Conservation (phyloP, 2,113 vertebrate genomes). For the Gavia stellata region DNA sequence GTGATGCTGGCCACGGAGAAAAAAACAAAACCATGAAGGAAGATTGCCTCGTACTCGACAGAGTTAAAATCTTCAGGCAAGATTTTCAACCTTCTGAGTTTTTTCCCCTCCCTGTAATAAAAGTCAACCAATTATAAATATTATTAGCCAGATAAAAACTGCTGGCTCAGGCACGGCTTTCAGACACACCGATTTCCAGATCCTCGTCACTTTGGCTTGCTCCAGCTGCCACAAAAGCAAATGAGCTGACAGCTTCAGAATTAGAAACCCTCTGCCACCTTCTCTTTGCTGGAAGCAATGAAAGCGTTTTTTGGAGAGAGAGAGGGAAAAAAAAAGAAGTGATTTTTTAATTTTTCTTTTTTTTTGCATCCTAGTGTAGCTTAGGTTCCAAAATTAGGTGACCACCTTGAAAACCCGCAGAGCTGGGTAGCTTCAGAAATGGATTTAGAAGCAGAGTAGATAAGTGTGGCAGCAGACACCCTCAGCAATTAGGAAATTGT, state of each 20-base stretch:
- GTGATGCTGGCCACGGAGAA: not conserved
- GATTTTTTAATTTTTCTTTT: not conserved
- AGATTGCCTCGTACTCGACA: not conserved
- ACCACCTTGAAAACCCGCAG: not conserved
- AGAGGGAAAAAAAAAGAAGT: not conserved
- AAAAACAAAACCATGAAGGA: not conserved
- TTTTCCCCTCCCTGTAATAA: not conserved
- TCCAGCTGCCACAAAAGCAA: constrained; percentile 30
- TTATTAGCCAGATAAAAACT: not conserved
- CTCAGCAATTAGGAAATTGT: not conserved
- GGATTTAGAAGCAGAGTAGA: not conserved
- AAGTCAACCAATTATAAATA: not conserved
- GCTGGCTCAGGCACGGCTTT: constrained; percentile 3
- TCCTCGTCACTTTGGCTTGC: not conserved
- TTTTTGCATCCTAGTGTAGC: not conserved
- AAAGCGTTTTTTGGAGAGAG: not conserved
- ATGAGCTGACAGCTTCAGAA: constrained; percentile 24
- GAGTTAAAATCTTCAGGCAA: not conserved
- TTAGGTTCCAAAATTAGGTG: not conserved
- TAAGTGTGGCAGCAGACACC: not conserved
- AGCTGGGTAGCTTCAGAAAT: not conserved
- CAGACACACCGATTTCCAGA: not conserved
- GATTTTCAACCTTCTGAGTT: not conserved
- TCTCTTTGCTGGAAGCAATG: not conserved
- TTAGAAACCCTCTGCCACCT: constrained; percentile 7